Conservation (phyloP, 2,888 invertebrate species). For the Pinctada fucata region DNA sequence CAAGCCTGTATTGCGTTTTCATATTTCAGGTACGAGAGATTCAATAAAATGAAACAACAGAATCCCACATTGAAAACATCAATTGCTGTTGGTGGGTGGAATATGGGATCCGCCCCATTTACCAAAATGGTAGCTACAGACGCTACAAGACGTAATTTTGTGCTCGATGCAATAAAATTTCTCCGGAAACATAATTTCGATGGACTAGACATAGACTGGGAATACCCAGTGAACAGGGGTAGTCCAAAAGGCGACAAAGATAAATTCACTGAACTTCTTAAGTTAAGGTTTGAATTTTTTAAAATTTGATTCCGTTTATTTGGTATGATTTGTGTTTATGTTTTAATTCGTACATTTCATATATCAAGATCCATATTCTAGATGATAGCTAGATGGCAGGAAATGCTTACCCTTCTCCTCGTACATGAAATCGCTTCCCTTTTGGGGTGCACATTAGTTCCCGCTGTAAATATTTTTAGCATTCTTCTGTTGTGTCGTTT, state of each 20-base stretch:
- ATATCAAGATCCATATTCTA: no score
- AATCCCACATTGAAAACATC: slow-evolving; percentile 85
- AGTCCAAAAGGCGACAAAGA: slow-evolving; percentile 69
- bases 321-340: no score
- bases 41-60: slow-evolving; percentile 84
- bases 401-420: no score
- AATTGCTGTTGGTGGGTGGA: slow-evolving; percentile 96
- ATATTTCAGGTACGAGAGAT: slow-evolving; percentile 83
- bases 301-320: no score
- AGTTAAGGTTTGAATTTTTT: slow-evolving; percentile 55
- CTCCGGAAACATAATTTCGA: slow-evolving; percentile 82
- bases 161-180: slow-evolving; percentile 57
- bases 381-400: no score
- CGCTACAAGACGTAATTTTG: slow-evolving; percentile 60
- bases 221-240: slow-evolving; percentile 83
- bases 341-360: no score
- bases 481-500: no score
- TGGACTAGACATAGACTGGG: slow-evolving; percentile 95
- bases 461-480: no score
- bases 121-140: slow-evolving; percentile 62
- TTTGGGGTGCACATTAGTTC: no score
- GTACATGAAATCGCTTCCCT: no score
- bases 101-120: slow-evolving; percentile 86
- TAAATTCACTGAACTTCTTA: slow-evolving; percentile 57
- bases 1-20: no score